Conservation (phyloP, 2,113 vertebrate species). For the Chaetorhynchus papuensis region DNA sequence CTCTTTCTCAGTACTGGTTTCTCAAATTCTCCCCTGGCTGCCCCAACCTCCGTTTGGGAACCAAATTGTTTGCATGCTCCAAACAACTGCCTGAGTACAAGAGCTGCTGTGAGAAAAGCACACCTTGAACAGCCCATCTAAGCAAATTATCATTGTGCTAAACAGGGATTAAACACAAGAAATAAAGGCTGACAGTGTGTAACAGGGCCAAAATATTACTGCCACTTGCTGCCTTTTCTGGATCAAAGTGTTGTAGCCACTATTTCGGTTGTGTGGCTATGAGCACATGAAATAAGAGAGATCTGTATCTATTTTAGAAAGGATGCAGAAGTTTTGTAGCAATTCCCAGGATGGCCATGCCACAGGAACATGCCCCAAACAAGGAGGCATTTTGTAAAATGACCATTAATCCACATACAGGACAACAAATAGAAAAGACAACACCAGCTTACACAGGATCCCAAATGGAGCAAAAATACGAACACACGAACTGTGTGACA, state of each 20-base stretch:
- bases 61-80: background rate
- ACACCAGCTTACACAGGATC: background rate
- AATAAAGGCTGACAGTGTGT: background rate
- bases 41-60: background rate
- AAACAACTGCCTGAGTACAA: background rate
- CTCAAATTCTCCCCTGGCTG: background rate
- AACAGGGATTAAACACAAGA: background rate
- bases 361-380: background rate
- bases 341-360: background rate
- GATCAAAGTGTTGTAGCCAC: background rate
- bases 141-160: background rate
- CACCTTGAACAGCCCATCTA: background rate
- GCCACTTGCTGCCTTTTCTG: background rate
- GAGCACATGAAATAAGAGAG: background rate
- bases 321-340: background rate
- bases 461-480: background rate
- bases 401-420: background rate
- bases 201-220: background rate
- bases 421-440: background rate
- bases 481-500: background rate
- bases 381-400: background rate
- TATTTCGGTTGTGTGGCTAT: background rate
- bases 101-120: background rate
- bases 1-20: background rate
- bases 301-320: background rate